Percentiles rank a stretch among this genome's conserved stretches.
phyloP scores from a whole-genome alignment of 1,140 invertebrate genomes.

The Pomacea maculata region DNA sequence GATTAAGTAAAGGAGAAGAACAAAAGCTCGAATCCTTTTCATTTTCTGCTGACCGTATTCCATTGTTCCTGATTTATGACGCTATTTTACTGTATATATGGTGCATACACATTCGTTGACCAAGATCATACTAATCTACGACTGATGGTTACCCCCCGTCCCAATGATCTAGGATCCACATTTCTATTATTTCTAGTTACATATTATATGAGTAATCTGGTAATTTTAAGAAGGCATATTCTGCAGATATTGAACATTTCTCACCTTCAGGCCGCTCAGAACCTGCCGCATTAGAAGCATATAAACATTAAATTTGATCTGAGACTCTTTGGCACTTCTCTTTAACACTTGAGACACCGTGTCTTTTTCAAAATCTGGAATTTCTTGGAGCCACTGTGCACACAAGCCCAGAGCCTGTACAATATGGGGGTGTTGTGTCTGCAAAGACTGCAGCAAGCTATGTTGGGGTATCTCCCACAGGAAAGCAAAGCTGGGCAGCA shows the following conservation, averaged over 20 bases:
- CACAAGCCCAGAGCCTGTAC: neutral
- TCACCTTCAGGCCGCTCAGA: constrained; percentile 17
- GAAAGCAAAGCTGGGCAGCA: constrained; percentile 15
- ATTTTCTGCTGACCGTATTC: too few species aligned
- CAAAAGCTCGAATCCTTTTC: too few species aligned
- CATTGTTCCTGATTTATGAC: too few species aligned
- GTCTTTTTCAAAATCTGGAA: neutral
- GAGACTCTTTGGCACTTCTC: neutral
- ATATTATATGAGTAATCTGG: too few species aligned
- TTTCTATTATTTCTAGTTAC: too few species aligned
- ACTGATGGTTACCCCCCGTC: too few species aligned
- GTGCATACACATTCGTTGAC: too few species aligned
- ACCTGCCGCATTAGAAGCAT: constrained; percentile 15
- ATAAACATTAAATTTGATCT: neutral
- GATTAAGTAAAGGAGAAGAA: too few species aligned
- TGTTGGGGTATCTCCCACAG: constrained; percentile 12
- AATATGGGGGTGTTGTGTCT: neutral
- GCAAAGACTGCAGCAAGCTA: neutral
- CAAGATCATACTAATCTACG: too few species aligned
- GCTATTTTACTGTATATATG: too few species aligned
- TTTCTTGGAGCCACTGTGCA: neutral
- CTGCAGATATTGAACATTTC: neutral
- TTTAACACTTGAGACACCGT: neutral
- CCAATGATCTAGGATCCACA: too few species aligned
- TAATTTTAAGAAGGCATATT: too few species aligned